These are phyloP conservation scores for Theodoxus fluviatilis DNA, from an alignment of 2,888 invertebrate genomes.

Conservation along the genomic window DNA sequence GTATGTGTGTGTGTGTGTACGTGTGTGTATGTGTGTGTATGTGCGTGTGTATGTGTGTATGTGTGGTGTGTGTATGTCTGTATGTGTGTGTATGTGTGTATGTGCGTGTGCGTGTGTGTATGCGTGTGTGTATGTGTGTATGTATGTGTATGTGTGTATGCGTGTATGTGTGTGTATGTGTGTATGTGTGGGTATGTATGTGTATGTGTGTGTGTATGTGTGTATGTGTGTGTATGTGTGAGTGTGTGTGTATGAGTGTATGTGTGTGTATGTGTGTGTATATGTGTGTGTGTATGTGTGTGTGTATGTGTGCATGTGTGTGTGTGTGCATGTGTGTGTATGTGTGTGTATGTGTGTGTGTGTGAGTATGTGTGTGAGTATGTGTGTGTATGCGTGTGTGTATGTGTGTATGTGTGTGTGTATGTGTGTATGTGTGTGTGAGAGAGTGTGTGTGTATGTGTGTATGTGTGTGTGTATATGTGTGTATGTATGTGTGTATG, in stretches of 20 bases:
- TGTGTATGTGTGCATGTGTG: neutral
- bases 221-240: constrained; percentile 55
- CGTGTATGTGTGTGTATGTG: constrained; percentile 58
- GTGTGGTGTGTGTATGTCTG: too few species aligned
- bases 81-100: neutral
- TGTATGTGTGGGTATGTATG: neutral
- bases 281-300: constrained; percentile 42
- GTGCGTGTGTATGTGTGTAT: neutral
- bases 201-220: neutral
- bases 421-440: neutral
- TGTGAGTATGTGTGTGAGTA: neutral
- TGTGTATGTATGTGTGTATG: constrained; percentile 22
- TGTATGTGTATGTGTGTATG: neutral
- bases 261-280: neutral
- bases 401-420: constrained; percentile 21
- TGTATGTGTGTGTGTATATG: too few species aligned
- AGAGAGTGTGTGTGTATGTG: too few species aligned
- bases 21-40: neutral
- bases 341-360: constrained; percentile 52
- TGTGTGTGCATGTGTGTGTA: too few species aligned
- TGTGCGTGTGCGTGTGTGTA: constrained; percentile 59
- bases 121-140: neutral
- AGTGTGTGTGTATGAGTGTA: neutral
- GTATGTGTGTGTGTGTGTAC: constrained; percentile 56
- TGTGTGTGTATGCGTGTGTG: constrained; percentile 54